Conservation (phyloP, 2,113 vertebrate species). For the Anser cygnoides region DNA sequence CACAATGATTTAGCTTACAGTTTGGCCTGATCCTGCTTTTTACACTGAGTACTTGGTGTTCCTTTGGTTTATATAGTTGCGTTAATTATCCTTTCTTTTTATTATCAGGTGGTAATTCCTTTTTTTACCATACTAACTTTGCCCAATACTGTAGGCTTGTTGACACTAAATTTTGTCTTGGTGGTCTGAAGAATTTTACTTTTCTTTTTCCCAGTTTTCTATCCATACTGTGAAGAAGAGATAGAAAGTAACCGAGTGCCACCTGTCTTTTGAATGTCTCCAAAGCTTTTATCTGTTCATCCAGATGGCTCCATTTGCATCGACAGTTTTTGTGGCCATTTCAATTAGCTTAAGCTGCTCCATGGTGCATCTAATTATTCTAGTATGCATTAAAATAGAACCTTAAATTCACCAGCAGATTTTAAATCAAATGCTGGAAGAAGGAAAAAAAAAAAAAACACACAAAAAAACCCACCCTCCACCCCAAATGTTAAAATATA, state of each 20-base stretch:
- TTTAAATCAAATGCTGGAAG: constrained; percentile 5
- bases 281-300: constrained; percentile 66
- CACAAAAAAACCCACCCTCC: not conserved
- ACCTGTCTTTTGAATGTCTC: constrained; percentile 63
- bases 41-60: not conserved
- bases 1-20: not conserved
- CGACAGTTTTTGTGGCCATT: constrained; percentile 62
- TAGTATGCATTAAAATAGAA: constrained; percentile 3
- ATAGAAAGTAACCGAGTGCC: constrained; percentile 24
- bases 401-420: constrained; percentile 18
- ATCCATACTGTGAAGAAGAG: constrained; percentile 10
- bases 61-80: not conserved
- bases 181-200: constrained; percentile 10
- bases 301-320: constrained; percentile 69
- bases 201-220: not conserved
- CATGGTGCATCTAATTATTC: constrained; percentile 53
- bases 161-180: not conserved
- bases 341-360: constrained; percentile 64
- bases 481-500: not conserved
- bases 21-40: not conserved
- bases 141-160: not conserved
- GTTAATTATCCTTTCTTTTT: not conserved
- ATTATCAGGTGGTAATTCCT: not conserved
- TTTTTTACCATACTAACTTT: not conserved
- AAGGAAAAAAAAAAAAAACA: not conserved